Percentiles rank a stretch among this genome's conserved stretches.
phyloP scores from a whole-genome alignment of 2,797 vertebrate genomes.

The Apodemus agrarius region DNA sequence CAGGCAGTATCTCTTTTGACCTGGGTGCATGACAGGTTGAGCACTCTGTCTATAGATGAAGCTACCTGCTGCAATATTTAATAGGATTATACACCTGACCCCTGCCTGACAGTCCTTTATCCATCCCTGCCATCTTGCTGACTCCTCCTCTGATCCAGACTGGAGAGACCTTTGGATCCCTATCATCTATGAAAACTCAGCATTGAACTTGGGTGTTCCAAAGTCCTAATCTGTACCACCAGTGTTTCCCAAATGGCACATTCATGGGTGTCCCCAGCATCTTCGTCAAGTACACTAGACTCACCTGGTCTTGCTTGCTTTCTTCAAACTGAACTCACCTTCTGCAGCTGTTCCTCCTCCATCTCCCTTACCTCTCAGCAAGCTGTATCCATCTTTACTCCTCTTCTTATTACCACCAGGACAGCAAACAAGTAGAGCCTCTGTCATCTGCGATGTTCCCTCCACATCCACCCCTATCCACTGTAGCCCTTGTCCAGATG shows the following conservation, averaged over 20 bases:
- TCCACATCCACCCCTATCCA: too few relatives aligned
- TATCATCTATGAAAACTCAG: not conserved
- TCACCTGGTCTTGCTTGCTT: not conserved
- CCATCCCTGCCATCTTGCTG: not conserved
- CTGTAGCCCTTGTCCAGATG: not conserved
- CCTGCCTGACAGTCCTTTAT: not conserved
- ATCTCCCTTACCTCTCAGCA: not conserved
- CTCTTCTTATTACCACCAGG: not conserved
- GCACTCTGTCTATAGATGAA: too few relatives aligned
- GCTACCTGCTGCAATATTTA: not conserved
- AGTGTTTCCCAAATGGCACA: not conserved
- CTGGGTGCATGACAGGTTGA: not conserved
- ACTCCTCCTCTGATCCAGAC: not conserved
- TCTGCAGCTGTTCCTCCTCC: not conserved
- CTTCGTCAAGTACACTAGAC: not conserved
- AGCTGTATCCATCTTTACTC: not conserved
- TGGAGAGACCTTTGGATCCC: not conserved
- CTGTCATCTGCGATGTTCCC: too few relatives aligned
- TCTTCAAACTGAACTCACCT: not conserved
- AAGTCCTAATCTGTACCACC: not conserved
- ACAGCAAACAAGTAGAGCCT: not conserved
- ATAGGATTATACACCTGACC: too few relatives aligned
- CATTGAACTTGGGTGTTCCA: not conserved
- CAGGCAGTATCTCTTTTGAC: too few relatives aligned
- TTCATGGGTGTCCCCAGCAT: not conserved